Evolutionary conservation across 1,140 invertebrate species (phyloP), one percentile per base, ranked within the genome.

Genomic region (Drosophila ohnishii): DNA sequence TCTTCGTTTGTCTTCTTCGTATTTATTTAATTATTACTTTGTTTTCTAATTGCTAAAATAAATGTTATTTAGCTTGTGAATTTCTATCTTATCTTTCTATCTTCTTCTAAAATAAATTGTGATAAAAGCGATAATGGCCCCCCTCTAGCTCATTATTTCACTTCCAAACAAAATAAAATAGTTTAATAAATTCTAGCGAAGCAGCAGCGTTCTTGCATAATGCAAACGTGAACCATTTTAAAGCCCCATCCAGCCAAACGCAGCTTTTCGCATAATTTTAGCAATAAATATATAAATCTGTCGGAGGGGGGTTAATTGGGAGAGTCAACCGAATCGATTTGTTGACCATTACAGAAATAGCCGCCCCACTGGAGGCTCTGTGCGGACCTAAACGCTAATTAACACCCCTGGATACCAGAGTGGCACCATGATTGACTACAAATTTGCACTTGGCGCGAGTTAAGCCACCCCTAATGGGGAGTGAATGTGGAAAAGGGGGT

Each of bases 391-490:
- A 72, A 62, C 48, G 53, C 65, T 32, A 75, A 75, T 86, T 82
- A 78, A 50, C 76, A 84, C 66, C 59, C 45, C 39, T 19, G 53
- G 42, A 28, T 34, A 35, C 58, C 40, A 69, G 78, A 73, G 59
- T 73, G 59, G 13, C 63, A 69, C 40, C n/a, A 67, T 78, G 83
- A 86, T 86, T 86, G 82, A 64, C 75, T 82, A 87, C 83, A 86
- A 86, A 86, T 86, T 82, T 77, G 83, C 71, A 86, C 79, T 86
- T 82, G 66, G 25, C 58, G 63, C 42, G 44, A 57, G 40, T 37
- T 51, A 59, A 50, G 51, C 47, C 51, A 16, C 64, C 42, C 19
- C 65, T 22, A 55, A 34, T 14, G 48, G 48, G 40, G 22, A 22
- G 35, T 9, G 40, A 42, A 13, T 10, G 25, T 19, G 28, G n/a